These are phyloP conservation scores for Microcebus ravelobensis DNA, from an alignment of 2,113 vertebrate genomes.

Conservation along the genomic window DNA sequence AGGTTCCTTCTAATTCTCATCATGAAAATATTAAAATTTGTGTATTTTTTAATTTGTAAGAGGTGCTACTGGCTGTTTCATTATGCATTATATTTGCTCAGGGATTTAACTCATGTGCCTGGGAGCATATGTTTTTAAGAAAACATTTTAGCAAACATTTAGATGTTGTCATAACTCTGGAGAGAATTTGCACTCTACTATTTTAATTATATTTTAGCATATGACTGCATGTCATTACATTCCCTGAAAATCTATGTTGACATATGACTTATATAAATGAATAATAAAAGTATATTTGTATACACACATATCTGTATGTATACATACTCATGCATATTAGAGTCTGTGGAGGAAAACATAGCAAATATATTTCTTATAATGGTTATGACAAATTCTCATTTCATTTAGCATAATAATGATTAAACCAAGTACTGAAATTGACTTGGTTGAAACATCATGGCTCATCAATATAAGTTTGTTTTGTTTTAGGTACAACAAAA, in stretches of 20 bases:
- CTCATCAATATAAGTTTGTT: constrained; percentile 38
- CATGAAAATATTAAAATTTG: constrained; percentile 46
- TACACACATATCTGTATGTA: neutral
- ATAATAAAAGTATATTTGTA: neutral
- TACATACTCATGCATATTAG: neutral
- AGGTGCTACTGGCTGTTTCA: constrained; percentile 72
- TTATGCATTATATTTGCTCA: constrained; percentile 65
- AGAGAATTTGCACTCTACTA: constrained; percentile 70
- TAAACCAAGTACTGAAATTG: neutral
- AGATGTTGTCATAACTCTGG: constrained; percentile 63
- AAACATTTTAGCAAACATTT: constrained; percentile 67
- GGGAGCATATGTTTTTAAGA: constrained; percentile 72
- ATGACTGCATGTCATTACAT: neutral
- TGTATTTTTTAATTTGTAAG: constrained; percentile 58
- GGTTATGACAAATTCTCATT: neutral
- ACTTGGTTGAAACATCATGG: neutral
- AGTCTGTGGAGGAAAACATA: neutral
- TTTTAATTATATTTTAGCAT: constrained; percentile 75
- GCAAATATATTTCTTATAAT: neutral
- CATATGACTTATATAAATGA: constrained; percentile 15
- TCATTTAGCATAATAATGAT: neutral
- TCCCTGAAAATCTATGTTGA: constrained; percentile 32
- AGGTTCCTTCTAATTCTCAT: constrained; percentile 33
- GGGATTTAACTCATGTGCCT: constrained; percentile 69
- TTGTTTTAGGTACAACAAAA: constrained; percentile 69